These are phyloP conservation scores for Polia nebulosa DNA, from an alignment of 2,888 invertebrate genomes.

Conservation along the genomic window DNA sequence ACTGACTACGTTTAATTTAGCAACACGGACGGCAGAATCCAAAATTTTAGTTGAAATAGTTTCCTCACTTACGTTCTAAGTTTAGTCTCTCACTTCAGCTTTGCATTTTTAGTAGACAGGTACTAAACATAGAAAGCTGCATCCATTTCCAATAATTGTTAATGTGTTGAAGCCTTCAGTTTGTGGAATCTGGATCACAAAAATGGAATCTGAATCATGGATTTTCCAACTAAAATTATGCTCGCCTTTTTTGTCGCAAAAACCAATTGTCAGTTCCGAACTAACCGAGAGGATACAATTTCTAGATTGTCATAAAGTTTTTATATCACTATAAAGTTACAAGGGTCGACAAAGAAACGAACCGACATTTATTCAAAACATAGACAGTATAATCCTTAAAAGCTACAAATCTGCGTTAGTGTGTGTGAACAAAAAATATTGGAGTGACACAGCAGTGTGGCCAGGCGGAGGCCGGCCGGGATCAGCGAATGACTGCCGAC, in stretches of 20 bases:
- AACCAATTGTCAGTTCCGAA: conserved; percentile 31
- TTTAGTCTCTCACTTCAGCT: not conserved
- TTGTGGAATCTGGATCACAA: too few species aligned
- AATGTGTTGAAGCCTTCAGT: not conserved
- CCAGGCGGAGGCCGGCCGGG: conserved; percentile 51
- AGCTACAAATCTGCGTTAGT: conserved; percentile 64
- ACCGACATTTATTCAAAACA: conserved; percentile 59
- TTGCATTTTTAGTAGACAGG: conserved; percentile 17
- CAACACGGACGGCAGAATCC: not conserved
- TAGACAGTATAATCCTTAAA: conserved; percentile 57
- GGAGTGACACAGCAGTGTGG: conserved; percentile 65
- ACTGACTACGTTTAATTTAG: conserved; percentile 15
- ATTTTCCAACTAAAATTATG: conserved; percentile 18
- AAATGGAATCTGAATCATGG: not conserved
- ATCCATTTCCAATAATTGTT: not conserved
- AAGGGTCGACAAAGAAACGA: conserved; percentile 58
- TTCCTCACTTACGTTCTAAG: conserved; percentile 3
- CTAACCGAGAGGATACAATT: conserved; percentile 34
- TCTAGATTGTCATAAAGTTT: conserved; percentile 50
- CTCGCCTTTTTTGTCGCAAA: conserved; percentile 34
- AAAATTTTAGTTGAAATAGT: conserved; percentile 21
- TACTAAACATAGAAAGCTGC: not conserved
- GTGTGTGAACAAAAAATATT: conserved; percentile 68
- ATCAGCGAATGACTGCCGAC: conserved; percentile 67
- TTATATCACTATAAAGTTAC: conserved; percentile 52